phyloP scores from a whole-genome alignment of 2,888 invertebrate species.

The Lycia hirtaria region DNA sequence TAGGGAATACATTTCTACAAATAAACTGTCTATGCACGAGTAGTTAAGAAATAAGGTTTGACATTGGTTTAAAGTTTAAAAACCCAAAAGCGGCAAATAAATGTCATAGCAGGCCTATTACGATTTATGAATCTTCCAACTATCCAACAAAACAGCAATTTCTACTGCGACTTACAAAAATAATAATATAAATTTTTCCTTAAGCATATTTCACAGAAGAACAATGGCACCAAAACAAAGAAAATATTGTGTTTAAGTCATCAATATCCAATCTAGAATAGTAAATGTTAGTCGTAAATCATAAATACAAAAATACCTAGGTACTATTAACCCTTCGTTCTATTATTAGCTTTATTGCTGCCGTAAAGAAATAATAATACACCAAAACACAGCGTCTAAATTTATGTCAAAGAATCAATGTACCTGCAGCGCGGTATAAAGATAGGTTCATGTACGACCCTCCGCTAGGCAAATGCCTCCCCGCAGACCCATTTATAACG shows the following conservation, averaged over 20 bases:
- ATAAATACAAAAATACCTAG: slow-evolving; percentile 11
- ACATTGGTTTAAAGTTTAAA: no score
- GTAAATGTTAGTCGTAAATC: slow-evolving; percentile 8
- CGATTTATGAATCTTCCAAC: no score
- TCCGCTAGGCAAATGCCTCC: slow-evolving; percentile 20
- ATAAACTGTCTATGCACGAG: no score
- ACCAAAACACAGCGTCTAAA: slow-evolving; percentile 29
- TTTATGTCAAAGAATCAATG: slow-evolving; percentile 38
- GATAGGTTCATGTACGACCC: slow-evolving; percentile 8
- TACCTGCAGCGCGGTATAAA: slow-evolving; percentile 20
- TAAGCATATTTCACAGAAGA: neutral
- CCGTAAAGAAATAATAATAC: slow-evolving; percentile 24
- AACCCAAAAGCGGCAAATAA: no score
- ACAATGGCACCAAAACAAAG: slow-evolving; percentile 4
- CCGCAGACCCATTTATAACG: slow-evolving; percentile 1
- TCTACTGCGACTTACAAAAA: no score
- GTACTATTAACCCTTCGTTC: no score
- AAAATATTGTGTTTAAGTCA: neutral
- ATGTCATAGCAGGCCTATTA: no score
- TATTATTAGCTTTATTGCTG: slow-evolving; percentile 31
- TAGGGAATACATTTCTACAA: no score
- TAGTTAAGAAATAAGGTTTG: no score
- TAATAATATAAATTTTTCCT: neutral
- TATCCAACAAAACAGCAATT: no score
- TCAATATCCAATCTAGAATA: neutral